Conservation (phyloP, 2,888 invertebrate genomes). For the Drosophila falleni region DNA sequence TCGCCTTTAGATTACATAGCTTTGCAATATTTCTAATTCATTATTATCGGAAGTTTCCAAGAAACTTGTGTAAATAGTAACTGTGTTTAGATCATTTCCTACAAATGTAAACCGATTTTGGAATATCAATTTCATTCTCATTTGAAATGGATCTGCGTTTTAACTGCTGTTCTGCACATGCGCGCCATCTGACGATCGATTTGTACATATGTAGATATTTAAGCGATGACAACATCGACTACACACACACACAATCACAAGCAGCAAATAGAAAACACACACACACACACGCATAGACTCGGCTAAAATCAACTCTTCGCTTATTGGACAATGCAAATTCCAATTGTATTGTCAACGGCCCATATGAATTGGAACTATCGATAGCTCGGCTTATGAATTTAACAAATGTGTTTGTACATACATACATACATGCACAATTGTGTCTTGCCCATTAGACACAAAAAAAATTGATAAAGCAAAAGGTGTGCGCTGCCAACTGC, state of each 20-base stretch:
- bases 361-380: conserved; percentile 32
- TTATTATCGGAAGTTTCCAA: neutral
- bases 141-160: conserved; percentile 24
- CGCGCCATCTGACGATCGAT: conserved; percentile 41
- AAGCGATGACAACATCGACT: conserved; percentile 71
- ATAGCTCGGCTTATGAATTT: conserved; percentile 36
- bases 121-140: conserved; percentile 1
- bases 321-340: conserved; percentile 50
- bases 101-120: neutral
- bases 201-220: conserved; percentile 44
- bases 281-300: conserved; percentile 20
- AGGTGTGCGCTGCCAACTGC: conserved; percentile 40
- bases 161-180: conserved; percentile 42
- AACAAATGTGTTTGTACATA: neutral
- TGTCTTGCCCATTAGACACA: conserved; percentile 28
- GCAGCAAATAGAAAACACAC: conserved; percentile 7
- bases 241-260: conserved; percentile 27
- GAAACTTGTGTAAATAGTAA: neutral
- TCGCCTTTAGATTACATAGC: neutral
- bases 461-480: conserved; percentile 60
- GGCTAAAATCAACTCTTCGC: conserved; percentile 37
- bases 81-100: neutral
- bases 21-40: neutral
- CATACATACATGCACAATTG: neutral
- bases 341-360: conserved; percentile 50